Percentiles rank a stretch among this genome's conserved stretches.
phyloP scores from a whole-genome alignment of 2,113 vertebrate genomes.

The Albula goreensis region DNA sequence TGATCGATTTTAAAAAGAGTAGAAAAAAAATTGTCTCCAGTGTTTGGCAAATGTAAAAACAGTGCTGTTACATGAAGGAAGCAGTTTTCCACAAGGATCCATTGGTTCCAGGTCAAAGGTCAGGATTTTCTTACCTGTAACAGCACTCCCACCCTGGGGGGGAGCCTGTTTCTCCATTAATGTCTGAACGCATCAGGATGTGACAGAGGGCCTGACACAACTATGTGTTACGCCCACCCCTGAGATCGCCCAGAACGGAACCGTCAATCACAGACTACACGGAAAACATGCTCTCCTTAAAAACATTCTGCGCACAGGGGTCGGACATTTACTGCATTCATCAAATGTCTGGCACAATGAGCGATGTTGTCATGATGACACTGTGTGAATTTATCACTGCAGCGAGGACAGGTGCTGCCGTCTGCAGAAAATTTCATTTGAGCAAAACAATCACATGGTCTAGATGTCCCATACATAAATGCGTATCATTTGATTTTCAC shows the following conservation, averaged over 20 bases:
- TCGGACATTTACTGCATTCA: constrained; percentile 26
- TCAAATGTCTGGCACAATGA: constrained; percentile 14
- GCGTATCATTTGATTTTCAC: too few species aligned
- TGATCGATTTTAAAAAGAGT: too few species aligned
- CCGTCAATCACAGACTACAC: not conserved
- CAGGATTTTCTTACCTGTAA: not conserved
- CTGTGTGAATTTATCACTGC: not conserved
- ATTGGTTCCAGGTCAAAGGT: constrained; percentile 1
- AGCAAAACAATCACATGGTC: not conserved
- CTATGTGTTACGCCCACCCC: not conserved
- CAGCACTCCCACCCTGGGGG: not conserved
- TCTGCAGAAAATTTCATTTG: not conserved
- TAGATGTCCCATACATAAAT: not conserved
- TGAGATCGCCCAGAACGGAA: not conserved
- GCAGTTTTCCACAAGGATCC: not conserved
- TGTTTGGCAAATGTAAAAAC: too few species aligned
- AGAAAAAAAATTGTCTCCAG: too few species aligned
- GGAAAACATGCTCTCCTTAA: constrained; percentile 16
- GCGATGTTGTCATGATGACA: not conserved
- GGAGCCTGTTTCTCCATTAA: constrained; percentile 1
- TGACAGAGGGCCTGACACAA: not conserved
- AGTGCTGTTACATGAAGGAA: too few species aligned
- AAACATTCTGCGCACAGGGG: constrained; percentile 40
- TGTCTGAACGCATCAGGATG: constrained; percentile 7
- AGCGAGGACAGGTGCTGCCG: not conserved